Evolutionary conservation across 1,140 invertebrate species (phyloP), one percentile per base, ranked within the genome.

Genomic region (Druon quercuslanigerum): DNA sequence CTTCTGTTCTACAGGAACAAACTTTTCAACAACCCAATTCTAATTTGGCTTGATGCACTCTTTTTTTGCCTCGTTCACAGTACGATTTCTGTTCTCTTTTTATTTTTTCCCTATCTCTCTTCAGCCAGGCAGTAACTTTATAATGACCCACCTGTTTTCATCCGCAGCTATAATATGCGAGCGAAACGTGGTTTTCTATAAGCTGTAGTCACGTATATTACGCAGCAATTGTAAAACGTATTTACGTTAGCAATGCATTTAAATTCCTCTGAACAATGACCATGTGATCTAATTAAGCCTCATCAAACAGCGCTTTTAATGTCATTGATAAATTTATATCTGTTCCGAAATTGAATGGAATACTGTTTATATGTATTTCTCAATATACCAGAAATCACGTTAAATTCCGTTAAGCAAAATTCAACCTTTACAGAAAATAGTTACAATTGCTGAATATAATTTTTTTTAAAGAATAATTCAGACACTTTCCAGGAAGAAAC

Each of bases 141-240:
- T 86, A 87, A 87, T 87, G 83, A 84, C 82, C 84, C 86, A 87
- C 86, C 86, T 87, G 86, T 87, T 87, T 84, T 84, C 78, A 81
- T 80, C 75, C 75, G 72, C 71, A 75, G 60, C 73, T 74, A 75
- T 76, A 78, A 79, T 79, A 77, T 74, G 71, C 74, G 75, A 82
- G 75, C 75, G 56, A 77, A 72, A 76, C 76, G 46, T 51, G 57
- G 33, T 75, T 74, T 75, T 51, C 51, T 70, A 70, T 75, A 60
- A 70, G 60, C 50, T 52, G 74, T 17, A 57, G 40, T 46, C 71
- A 71, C 51, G 40, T 52, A 71, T 57, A 50, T 70, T 50, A 46
- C 70, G 72, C 57, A 46, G 73, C 52, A 46, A 72, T 76, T 40
- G 57, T 79, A 70, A 3, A 33, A 3, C 60, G 14, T 66, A 33